phyloP scores from a whole-genome alignment of 2,797 vertebrate genomes.

The Muraenolepis orangiensis region DNA sequence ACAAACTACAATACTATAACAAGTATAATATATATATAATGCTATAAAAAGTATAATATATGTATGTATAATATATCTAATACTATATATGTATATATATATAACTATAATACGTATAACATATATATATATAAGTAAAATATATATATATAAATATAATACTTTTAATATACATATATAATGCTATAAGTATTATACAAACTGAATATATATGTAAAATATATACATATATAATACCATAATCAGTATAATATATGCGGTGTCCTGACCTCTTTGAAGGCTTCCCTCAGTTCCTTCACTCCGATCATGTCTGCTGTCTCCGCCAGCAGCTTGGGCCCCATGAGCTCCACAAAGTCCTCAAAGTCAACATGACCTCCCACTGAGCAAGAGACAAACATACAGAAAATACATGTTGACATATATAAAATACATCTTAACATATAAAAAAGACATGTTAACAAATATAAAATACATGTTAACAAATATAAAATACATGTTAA shows the following conservation, averaged over 20 bases:
- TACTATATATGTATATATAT: too few species aligned
- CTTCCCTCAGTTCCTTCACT: constrained; percentile 92
- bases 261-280: constrained; percentile 91
- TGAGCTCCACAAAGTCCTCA: constrained; percentile 97
- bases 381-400: constrained; percentile 40
- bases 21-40: too few species aligned
- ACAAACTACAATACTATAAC: too few species aligned
- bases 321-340: constrained; percentile 96
- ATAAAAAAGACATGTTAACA: not conserved
- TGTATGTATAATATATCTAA: too few species aligned
- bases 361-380: constrained; percentile 98
- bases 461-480: not conserved
- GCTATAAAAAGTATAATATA: too few species aligned
- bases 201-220: not conserved
- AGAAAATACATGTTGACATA: too few species aligned
- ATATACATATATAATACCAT: not conserved
- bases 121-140: not conserved
- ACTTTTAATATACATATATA: too few species aligned
- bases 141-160: not conserved
- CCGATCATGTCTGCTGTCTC: constrained; percentile 99
- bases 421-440: not conserved
- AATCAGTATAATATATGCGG: too few species aligned
- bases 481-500: constrained; percentile 95
- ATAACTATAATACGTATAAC: too few species aligned
- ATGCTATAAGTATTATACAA: not conserved